phyloP scores from a whole-genome alignment of 2,797 vertebrate genomes.

The Neosalanx taihuensis region DNA sequence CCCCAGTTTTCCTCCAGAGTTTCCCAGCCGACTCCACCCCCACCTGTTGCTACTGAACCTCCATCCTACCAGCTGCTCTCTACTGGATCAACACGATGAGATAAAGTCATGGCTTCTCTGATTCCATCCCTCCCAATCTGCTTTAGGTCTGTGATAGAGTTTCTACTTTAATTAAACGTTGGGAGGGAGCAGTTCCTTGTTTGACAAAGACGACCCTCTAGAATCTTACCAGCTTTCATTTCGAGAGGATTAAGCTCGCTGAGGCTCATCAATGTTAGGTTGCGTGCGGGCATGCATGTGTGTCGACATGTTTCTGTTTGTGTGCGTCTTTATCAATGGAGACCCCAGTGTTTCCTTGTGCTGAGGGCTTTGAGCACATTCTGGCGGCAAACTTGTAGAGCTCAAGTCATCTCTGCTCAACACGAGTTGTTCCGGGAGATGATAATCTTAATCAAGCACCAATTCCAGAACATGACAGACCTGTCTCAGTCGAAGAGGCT shows the following conservation, averaged over 20 bases:
- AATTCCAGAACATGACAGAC: background rate
- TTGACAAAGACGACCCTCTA: constrained; percentile 57
- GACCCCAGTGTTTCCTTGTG: constrained; percentile 4
- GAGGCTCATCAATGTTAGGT: constrained; percentile 35
- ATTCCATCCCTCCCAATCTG: constrained; percentile 27
- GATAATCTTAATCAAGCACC: background rate
- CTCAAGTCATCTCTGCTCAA: background rate
- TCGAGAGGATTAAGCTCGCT: constrained; percentile 59
- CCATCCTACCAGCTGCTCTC: constrained; percentile 16
- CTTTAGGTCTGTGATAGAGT: constrained; percentile 45
- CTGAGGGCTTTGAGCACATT: constrained; percentile 7
- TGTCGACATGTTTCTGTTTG: constrained; percentile 3
- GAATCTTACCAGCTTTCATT: constrained; percentile 56
- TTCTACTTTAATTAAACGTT: constrained; percentile 67
- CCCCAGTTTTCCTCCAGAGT: constrained; percentile 17
- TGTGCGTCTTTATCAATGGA: background rate
- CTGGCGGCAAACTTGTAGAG: constrained; percentile 7
- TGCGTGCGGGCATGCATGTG: constrained; percentile 10
- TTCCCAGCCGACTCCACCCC: constrained; percentile 21
- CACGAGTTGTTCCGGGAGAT: constrained; percentile 6
- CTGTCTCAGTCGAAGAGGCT: background rate
- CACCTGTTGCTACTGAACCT: constrained; percentile 45
- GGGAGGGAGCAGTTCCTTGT: constrained; percentile 34
- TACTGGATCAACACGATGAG: constrained; percentile 46
- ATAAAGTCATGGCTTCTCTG: constrained; percentile 37